Evolutionary conservation across 2,113 vertebrate species (phyloP).

Genomic region (Pipra filicauda): DNA sequence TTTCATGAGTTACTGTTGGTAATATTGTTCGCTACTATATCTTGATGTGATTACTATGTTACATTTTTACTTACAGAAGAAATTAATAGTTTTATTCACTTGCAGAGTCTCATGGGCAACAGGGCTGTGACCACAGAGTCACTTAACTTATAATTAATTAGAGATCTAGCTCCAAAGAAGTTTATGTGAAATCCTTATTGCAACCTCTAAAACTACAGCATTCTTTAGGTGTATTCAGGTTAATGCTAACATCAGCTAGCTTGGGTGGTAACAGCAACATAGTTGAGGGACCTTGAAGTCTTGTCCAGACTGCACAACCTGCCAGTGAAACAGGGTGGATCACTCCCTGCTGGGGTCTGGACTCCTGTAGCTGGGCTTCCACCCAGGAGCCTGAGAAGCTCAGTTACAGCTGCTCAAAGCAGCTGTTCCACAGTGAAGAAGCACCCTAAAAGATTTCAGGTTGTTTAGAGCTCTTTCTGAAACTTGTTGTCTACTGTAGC

Average conservation of each 20-base stretch:
- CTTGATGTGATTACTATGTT: neutral
- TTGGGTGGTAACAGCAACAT: neutral
- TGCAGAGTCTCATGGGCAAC: neutral
- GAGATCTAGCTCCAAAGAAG: neutral
- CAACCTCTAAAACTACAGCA: neutral
- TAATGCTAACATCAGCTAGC: neutral
- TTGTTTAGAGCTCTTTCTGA: neutral
- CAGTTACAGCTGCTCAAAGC: neutral
- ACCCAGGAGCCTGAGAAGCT: neutral
- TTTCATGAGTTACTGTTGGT: neutral
- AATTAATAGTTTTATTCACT: neutral
- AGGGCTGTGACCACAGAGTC: neutral
- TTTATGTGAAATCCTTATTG: neutral
- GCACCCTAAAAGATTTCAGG: neutral
- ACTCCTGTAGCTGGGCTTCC: neutral
- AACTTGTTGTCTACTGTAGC: neutral
- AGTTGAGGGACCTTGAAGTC: neutral
- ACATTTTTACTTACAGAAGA: neutral
- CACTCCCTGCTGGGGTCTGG: rapidly evolving
- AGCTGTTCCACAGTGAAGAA: neutral
- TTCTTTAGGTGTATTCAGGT: neutral
- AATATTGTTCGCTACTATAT: neutral
- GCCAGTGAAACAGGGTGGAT: neutral
- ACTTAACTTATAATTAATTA: neutral
- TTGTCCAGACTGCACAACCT: neutral